Base-by-base conservation (phyloP, 2,113 vertebrate species). In the Ellobius talpinus region DNA sequence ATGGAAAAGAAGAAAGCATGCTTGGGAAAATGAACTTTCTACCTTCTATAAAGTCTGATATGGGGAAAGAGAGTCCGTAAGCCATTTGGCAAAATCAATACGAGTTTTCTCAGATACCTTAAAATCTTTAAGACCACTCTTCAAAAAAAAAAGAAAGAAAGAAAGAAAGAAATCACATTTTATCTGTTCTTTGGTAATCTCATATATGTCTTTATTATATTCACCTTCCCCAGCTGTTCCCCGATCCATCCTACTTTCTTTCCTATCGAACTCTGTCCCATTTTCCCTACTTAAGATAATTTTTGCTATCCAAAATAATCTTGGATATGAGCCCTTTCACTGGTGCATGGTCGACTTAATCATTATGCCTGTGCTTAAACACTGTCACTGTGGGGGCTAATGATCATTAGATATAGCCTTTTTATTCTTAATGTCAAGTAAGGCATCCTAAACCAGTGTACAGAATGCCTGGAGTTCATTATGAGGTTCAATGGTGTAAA, bases 311-410 rank as follows among this genome's bases (percentile, higher is more conserved):
- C 24, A 5, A 36, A 55, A 58, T 42, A 55, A 47, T 79, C 42
- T 26, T 39, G 21, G 66, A 23, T 70, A 3, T n/a, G 26, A 5
- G 45, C 26, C 17, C 33, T 77, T 87, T 31, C n/a, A 12, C 65
- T 78, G 42, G 42, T 26, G 73, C n/a, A 29, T 42, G 55, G 58
- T 42, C 9, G 24, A 17, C 26, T 42, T 29, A 16, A 16, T 76
- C 63, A 21, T 8, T 17, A 47, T 73, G 7, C 16, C 63, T 85
- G 7, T 93, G 29, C 55, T 42, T 70, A 86, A 14, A n/a, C 31
- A 36, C 13, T 3, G 7, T 7, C 63, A n/a, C 63, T 2, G 0
- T 3, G 4, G n/a, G 50, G 2, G 26, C 23, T 78, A 24, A 17
- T 9, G 50, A 3, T 19, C 78, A 33, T 33, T 70, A 23, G 2